These are phyloP conservation scores for Hypanus sabinus DNA, from an alignment of 2,113 vertebrate species.

Conservation along the genomic window DNA sequence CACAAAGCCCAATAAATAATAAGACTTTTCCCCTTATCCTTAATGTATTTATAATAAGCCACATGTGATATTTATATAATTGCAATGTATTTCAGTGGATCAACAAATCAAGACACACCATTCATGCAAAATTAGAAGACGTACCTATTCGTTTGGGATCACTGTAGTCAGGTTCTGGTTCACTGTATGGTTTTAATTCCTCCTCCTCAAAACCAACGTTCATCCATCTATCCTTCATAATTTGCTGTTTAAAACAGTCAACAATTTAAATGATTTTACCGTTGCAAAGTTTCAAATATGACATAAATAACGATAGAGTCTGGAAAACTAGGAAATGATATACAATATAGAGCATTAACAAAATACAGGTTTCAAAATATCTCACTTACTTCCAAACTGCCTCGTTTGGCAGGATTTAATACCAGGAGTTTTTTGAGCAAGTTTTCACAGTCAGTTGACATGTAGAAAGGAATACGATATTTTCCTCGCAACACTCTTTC, in stretches of 20 bases:
- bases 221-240: slow-evolving; percentile 98
- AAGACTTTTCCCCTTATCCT: not conserved
- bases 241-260: slow-evolving; percentile 68
- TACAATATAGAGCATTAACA: not conserved
- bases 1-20: not conserved
- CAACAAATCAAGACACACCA: not conserved
- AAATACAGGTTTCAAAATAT: not conserved
- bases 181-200: slow-evolving; percentile 83
- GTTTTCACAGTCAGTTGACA: slow-evolving; percentile 99
- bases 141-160: slow-evolving; percentile 86
- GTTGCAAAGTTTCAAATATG: not conserved
- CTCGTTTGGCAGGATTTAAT: slow-evolving; percentile 87
- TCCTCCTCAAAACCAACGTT: slow-evolving; percentile 91
- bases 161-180: slow-evolving; percentile 83
- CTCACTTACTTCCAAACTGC: slow-evolving; percentile 83
- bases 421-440: slow-evolving; percentile 90
- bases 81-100: not conserved
- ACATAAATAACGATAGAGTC: not conserved
- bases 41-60: not conserved
- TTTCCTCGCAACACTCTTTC: slow-evolving; percentile 89
- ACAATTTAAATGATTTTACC: not conserved
- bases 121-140: slow-evolving; percentile 30
- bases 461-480: slow-evolving; percentile 97
- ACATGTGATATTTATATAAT: not conserved
- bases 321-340: not conserved